These are phyloP conservation scores for Sycon ciliatum DNA, from an alignment of 37 sponge, comb jelly and placozoan species.

Conservation along the genomic window DNA sequence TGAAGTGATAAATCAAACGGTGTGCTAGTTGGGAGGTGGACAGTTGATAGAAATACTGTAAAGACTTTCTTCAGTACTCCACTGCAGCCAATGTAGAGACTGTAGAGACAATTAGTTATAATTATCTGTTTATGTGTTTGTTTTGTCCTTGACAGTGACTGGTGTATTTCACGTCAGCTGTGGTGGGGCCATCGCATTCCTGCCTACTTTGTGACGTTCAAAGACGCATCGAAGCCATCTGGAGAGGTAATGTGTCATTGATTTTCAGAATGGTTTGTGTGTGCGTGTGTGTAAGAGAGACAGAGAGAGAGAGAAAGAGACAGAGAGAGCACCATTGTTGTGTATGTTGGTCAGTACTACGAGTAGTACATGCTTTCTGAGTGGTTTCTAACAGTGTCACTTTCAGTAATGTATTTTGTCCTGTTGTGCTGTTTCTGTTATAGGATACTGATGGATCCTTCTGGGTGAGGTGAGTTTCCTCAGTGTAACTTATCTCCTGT, in stretches of 20 bases:
- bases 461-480: slow-evolving; percentile 49
- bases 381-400: background rate
- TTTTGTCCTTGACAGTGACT: slow-evolving; percentile 42
- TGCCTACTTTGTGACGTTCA: slow-evolving; percentile 73
- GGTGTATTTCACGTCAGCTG: slow-evolving; percentile 98
- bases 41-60: too few species aligned
- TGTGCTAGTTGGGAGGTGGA: background rate
- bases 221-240: slow-evolving; percentile 35
- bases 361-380: background rate
- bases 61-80: too few species aligned
- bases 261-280: too few species aligned
- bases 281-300: too few species aligned
- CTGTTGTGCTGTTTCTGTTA: background rate
- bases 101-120: too few species aligned
- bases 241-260: too few species aligned
- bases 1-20: too few species aligned
- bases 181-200: slow-evolving; percentile 99
- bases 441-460: slow-evolving; percentile 49
- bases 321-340: background rate
- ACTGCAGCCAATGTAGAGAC: too few species aligned
- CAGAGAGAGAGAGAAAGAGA: slow-evolving; percentile 3
- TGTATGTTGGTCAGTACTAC: background rate
- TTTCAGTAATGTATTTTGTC: background rate
- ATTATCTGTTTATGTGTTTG: background rate
- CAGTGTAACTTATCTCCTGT: background rate